These are phyloP conservation scores for Pangasius mekongensis DNA, from an alignment of 2,797 vertebrate genomes.

Conservation along the genomic window DNA sequence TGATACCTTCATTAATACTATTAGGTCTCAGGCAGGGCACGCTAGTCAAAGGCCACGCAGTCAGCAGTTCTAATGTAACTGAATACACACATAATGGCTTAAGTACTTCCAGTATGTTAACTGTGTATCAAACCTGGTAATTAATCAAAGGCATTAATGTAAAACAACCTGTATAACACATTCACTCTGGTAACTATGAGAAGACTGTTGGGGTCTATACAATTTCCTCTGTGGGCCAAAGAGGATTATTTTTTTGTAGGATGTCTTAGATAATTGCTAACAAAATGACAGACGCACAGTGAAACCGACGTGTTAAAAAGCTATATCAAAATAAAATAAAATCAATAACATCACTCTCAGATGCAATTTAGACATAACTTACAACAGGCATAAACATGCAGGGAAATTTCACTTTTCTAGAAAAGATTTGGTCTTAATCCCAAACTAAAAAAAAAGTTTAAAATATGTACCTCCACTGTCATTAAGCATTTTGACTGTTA, in stretches of 20 bases:
- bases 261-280: not conserved
- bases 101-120: constrained; percentile 42
- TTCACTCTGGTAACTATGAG: constrained; percentile 9
- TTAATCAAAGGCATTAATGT: constrained; percentile 48
- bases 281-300: not conserved
- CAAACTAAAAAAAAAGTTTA: not conserved
- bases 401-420: not conserved
- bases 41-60: constrained; percentile 31
- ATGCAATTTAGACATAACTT: not conserved
- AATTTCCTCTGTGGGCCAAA: not conserved
- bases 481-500: not conserved
- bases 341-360: no score
- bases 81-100: constrained; percentile 29
- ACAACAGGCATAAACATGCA: not conserved
- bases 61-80: constrained; percentile 52
- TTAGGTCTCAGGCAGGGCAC: constrained; percentile 25
- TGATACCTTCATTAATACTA: constrained; percentile 43
- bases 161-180: constrained; percentile 35
- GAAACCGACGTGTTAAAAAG: not conserved
- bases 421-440: not conserved
- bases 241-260: not conserved
- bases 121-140: constrained; percentile 54
- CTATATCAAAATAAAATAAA: no score
- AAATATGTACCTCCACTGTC: not conserved
- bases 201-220: not conserved